phyloP scores from a whole-genome alignment of 2,113 vertebrate genomes.

The Serinus canaria region DNA sequence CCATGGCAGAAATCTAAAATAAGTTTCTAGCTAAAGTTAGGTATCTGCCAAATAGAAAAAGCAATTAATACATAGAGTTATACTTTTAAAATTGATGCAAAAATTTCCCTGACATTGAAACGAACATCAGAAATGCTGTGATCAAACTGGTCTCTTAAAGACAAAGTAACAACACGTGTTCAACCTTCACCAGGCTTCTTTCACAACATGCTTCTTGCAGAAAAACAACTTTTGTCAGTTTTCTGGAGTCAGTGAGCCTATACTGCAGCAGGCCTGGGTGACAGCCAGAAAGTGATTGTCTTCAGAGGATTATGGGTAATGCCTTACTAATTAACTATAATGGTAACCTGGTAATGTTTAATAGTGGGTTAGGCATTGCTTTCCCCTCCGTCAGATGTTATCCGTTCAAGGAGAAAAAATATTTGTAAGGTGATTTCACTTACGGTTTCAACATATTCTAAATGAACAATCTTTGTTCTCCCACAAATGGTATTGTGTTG shows the following conservation, averaged over 20 bases:
- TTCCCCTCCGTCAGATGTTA: conserved; percentile 50
- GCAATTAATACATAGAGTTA: not conserved
- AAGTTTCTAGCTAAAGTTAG: conserved; percentile 44
- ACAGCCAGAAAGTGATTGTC: conserved; percentile 43
- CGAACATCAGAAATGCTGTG: conserved; percentile 12
- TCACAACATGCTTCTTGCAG: not conserved
- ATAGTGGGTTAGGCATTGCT: conserved; percentile 35
- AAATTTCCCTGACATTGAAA: conserved; percentile 38
- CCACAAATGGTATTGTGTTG: conserved; percentile 49
- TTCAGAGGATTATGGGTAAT: conserved; percentile 47
- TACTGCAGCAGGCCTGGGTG: conserved; percentile 11
- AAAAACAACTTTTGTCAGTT: not conserved
- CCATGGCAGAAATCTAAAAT: conserved; percentile 24
- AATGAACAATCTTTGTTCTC: conserved; percentile 52
- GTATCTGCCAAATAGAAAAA: conserved; percentile 47
- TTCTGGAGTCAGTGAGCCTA: conserved; percentile 9
- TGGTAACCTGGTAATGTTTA: conserved; percentile 38
- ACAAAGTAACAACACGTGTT: not conserved
- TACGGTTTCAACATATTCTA: conserved; percentile 53
- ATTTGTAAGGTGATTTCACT: conserved; percentile 65
- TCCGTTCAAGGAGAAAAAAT: conserved; percentile 58
- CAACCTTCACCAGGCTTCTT: not conserved
- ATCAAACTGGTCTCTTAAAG: conserved; percentile 7
- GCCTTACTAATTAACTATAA: conserved; percentile 36
- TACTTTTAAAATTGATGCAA: conserved; percentile 48